Percentiles rank a stretch among this genome's conserved stretches.
phyloP scores from a whole-genome alignment of 2,797 vertebrate genomes.

The Neopelma chrysocephalum region DNA sequence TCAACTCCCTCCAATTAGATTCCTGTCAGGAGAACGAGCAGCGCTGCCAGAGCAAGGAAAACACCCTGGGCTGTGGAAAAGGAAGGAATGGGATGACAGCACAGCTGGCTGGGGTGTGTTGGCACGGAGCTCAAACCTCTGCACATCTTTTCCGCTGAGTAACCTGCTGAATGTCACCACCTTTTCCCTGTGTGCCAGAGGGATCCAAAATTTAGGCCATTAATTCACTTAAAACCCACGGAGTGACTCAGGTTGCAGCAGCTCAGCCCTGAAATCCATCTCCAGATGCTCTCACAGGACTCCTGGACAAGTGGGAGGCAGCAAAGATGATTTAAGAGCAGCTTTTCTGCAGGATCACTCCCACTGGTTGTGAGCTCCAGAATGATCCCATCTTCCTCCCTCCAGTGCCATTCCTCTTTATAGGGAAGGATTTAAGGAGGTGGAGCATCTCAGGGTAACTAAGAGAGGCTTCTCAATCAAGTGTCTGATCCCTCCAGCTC shows the following conservation, averaged over 20 bases:
- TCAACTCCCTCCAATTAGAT: background rate
- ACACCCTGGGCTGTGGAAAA: background rate
- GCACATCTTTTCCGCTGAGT: background rate
- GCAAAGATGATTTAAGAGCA: background rate
- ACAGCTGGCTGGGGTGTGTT: background rate
- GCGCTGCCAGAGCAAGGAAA: background rate
- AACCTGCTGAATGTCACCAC: background rate
- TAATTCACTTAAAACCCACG: background rate
- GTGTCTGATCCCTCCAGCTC: background rate
- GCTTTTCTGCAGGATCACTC: background rate
- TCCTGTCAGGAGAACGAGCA: background rate
- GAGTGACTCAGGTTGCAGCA: background rate
- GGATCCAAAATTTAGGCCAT: background rate
- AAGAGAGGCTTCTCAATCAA: background rate
- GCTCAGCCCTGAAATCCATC: background rate
- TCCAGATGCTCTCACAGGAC: background rate
- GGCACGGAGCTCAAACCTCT: background rate
- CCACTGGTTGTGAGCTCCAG: rapidly evolving
- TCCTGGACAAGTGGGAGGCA: rapidly evolving
- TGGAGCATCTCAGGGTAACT: background rate
- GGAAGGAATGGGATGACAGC: background rate
- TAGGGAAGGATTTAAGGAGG: background rate
- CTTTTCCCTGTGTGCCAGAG: background rate
- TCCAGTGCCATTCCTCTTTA: rapidly evolving
- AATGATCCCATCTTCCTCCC: background rate